Conservation (phyloP, 2,113 vertebrate genomes). For the Probosciger aterrimus region DNA sequence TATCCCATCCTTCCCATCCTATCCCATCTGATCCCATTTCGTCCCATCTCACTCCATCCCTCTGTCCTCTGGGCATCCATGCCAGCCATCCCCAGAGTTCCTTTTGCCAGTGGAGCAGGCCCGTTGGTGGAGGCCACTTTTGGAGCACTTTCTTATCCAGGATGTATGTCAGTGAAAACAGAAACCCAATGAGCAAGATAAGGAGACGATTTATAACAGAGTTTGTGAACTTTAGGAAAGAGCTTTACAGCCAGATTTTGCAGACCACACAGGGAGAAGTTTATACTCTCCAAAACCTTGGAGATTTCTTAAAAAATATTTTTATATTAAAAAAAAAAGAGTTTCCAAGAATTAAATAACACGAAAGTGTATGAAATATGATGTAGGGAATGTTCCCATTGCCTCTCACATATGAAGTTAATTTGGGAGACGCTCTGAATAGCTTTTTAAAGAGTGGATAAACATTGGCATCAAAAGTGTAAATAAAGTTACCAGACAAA, state of each 20-base stretch:
- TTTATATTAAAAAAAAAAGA: constrained; percentile 55
- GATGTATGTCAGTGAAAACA: constrained; percentile 50
- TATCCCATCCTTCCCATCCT: neutral
- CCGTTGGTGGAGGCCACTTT: neutral
- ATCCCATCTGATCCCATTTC: neutral
- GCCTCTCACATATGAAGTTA: constrained; percentile 68
- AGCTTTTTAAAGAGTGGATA: constrained; percentile 66
- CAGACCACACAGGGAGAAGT: constrained; percentile 64
- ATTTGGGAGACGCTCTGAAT: constrained; percentile 64
- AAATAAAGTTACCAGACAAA: constrained; percentile 69
- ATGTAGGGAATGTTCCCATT: constrained; percentile 59
- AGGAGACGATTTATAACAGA: constrained; percentile 56
- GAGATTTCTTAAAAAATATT: constrained; percentile 63
- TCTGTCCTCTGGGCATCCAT: neutral
- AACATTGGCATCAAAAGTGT: constrained; percentile 71
- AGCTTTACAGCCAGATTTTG: constrained; percentile 54
- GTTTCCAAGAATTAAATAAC: constrained; percentile 70
- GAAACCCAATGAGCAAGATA: constrained; percentile 56
- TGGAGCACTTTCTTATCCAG: neutral
- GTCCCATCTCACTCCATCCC: neutral
- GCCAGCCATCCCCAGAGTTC: neutral
- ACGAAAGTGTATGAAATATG: constrained; percentile 58
- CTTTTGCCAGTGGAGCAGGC: neutral
- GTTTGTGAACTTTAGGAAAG: constrained; percentile 51
- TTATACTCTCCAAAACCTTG: constrained; percentile 50